Evolutionary conservation across 2,113 vertebrate species (phyloP).

Genomic region (Stomatorhinus ivindoensis): DNA sequence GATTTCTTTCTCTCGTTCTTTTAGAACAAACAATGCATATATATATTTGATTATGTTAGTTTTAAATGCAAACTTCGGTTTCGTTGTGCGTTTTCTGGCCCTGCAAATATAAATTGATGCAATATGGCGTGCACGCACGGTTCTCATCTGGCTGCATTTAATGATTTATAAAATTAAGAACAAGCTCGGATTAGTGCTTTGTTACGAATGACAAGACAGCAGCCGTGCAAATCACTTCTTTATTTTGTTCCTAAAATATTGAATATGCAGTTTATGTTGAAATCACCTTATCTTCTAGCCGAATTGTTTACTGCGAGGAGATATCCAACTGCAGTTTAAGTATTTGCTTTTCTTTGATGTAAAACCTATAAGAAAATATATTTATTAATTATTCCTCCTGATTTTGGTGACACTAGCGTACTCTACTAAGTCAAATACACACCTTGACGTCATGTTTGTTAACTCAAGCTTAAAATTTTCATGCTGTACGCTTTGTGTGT

Average conservation of each 20-base stretch:
- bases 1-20: slow-evolving; percentile 1
- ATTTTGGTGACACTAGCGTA: background rate
- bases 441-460: background rate
- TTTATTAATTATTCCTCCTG: background rate
- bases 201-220: slow-evolving; percentile 16
- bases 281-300: background rate
- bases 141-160: background rate
- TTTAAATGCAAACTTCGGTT: background rate
- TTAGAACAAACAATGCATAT: slow-evolving; percentile 12
- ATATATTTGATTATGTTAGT: background rate
- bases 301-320: background rate
- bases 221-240: background rate
- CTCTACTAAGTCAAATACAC: background rate
- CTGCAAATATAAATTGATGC: background rate
- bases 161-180: background rate
- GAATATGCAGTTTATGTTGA: background rate
- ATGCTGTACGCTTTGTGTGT: background rate
- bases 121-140: slow-evolving; percentile 1
- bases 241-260: background rate
- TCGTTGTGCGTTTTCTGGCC: background rate
- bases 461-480: background rate
- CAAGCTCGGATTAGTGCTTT: slow-evolving; percentile 11
- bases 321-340: background rate
- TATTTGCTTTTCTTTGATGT: background rate
- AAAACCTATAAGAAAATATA: background rate